Evolutionary conservation across 2,797 vertebrate species (phyloP).

Genomic region (Thripadectes ignobilis): DNA sequence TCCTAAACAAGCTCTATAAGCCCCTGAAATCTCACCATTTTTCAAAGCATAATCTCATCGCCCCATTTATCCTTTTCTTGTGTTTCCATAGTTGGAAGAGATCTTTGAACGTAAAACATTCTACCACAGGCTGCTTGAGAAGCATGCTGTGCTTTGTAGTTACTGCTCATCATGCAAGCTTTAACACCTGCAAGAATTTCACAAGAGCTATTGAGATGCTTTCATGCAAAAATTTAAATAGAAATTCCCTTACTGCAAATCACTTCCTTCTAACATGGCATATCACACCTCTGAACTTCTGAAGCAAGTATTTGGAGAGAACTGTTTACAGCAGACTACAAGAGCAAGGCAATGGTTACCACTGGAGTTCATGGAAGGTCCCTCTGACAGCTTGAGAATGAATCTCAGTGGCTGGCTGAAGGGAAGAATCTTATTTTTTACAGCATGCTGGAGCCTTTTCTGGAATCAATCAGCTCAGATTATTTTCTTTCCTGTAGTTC

Average conservation of each 20-base stretch:
- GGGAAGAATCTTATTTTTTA: background rate
- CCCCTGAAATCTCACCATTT: background rate
- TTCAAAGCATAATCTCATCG: background rate
- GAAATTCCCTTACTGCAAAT: background rate
- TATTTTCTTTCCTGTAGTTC: background rate
- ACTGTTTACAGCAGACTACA: background rate
- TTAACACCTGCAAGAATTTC: background rate
- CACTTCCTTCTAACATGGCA: background rate
- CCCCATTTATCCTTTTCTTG: background rate
- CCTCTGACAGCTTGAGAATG: background rate
- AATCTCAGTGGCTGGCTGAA: background rate
- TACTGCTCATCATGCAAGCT: background rate
- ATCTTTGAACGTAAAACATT: background rate
- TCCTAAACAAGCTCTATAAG: background rate
- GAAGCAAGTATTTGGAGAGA: background rate
- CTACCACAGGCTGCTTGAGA: background rate
- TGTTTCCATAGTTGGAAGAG: background rate
- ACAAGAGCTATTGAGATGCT: background rate
- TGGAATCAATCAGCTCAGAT: background rate
- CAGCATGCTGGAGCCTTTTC: background rate
- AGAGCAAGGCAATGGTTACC: background rate
- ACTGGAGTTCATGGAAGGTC: background rate
- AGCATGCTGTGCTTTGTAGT: background rate
- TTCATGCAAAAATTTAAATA: background rate
- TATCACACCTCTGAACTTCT: background rate